Percentiles rank a stretch among this genome's conserved stretches.
phyloP scores from a whole-genome alignment of 2,797 vertebrate species.

The Tapera naevia region DNA sequence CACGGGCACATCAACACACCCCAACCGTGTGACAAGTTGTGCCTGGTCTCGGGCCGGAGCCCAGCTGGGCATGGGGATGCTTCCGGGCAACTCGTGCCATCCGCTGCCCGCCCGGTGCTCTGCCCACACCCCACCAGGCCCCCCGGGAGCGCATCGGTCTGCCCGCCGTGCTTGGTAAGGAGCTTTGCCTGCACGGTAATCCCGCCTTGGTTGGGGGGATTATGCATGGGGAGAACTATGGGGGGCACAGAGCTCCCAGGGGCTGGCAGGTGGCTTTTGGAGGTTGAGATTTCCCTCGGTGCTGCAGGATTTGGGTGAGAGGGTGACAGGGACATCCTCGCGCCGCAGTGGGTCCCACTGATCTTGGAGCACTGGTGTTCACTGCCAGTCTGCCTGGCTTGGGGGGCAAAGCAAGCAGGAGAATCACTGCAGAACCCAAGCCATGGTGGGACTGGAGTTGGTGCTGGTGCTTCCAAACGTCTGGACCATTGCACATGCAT shows the following conservation, averaged over 20 bases:
- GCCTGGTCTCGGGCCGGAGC: not conserved
- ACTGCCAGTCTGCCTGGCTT: accelerated
- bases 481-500: not conserved
- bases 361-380: accelerated
- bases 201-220: not conserved
- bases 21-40: not conserved
- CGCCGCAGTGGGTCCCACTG: accelerated
- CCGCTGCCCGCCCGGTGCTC: not conserved
- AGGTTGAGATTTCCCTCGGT: not conserved
- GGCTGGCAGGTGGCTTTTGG: not conserved
- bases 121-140: not conserved
- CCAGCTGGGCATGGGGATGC: not conserved
- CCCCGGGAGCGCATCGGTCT: not conserved
- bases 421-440: not conserved
- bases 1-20: not conserved
- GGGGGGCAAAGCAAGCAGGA: not conserved
- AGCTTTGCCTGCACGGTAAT: constrained; percentile 7
- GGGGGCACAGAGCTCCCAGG: not conserved
- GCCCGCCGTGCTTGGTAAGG: constrained; percentile 28
- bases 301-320: not conserved
- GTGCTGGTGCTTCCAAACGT: not conserved
- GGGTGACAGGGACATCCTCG: not conserved
- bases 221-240: not conserved
- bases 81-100: not conserved
- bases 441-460: not conserved